Evolutionary conservation across 2,888 invertebrate genomes (phyloP).

Genomic region (Synergus umbraculus): DNA sequence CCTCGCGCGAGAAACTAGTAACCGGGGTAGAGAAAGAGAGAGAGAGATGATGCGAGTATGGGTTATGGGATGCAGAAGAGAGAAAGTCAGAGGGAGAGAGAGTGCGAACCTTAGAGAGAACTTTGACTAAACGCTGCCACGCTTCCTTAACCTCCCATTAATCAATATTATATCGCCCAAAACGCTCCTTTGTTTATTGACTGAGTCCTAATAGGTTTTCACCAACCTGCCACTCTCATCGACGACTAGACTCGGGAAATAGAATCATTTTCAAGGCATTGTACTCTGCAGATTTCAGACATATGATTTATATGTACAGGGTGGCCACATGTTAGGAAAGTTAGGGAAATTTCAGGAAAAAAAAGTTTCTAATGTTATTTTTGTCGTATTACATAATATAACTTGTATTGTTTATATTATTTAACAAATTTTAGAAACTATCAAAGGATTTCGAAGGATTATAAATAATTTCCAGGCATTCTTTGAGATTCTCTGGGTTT

Average conservation of each 20-base stretch:
- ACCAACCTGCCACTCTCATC: constrained; percentile 63
- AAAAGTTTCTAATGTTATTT: too few relatives aligned
- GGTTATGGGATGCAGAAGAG: constrained; percentile 27
- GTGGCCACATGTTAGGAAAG: too few relatives aligned
- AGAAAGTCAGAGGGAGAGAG: constrained; percentile 42
- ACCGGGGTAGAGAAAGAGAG: constrained; percentile 56
- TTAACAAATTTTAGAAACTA: too few relatives aligned
- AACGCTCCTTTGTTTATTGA: constrained; percentile 78
- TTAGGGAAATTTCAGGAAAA: too few relatives aligned
- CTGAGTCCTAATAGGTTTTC: constrained; percentile 76
- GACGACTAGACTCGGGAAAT: constrained; percentile 13
- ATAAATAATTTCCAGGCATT: too few relatives aligned
- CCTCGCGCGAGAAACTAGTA: constrained; percentile 62
- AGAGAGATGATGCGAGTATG: constrained; percentile 29
- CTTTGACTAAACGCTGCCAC: constrained; percentile 77
- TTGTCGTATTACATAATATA: too few relatives aligned
- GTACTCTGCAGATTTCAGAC: too few relatives aligned
- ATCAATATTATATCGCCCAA: constrained; percentile 78
- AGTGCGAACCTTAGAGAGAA: constrained; percentile 73
- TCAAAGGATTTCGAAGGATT: too few relatives aligned
- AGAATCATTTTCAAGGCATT: not conserved
- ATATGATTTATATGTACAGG: too few relatives aligned
- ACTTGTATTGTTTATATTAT: too few relatives aligned
- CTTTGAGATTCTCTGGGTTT: too few relatives aligned
- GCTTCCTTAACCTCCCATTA: constrained; percentile 78